These are phyloP conservation scores for Echinometra lucunter DNA, from an alignment of 53 echinoderm and acorn worm species.

Conservation along the genomic window DNA sequence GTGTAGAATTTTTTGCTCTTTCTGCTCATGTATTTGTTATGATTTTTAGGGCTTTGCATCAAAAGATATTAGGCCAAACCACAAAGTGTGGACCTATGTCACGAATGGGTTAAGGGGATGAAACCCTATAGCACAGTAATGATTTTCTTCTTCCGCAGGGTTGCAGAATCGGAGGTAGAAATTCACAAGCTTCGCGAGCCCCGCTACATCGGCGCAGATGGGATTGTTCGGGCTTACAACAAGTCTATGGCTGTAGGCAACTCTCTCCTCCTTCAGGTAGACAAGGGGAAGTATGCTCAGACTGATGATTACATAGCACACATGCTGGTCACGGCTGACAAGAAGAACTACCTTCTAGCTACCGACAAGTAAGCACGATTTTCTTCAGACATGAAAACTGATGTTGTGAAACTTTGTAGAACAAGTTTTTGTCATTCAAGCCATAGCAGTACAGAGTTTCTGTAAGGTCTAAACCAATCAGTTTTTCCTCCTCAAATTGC, in stretches of 20 bases:
- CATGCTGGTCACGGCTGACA: slow-evolving; percentile 81
- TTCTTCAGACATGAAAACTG: background rate
- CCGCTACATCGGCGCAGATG: slow-evolving; percentile 86
- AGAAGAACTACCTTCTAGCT: slow-evolving; percentile 83
- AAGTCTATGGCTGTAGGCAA: slow-evolving; percentile 83
- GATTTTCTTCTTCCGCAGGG: slow-evolving; percentile 61
- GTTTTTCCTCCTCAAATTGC: no score
- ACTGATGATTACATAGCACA: slow-evolving; percentile 90
- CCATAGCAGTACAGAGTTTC: no score
- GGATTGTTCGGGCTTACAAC: slow-evolving; percentile 85
- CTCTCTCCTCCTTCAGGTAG: slow-evolving; percentile 81
- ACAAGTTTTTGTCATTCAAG: no score
- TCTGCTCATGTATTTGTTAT: no score
- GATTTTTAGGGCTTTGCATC: no score
- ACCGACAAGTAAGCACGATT: slow-evolving; percentile 85
- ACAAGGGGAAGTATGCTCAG: slow-evolving; percentile 87
- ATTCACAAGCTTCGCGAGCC: slow-evolving; percentile 81
- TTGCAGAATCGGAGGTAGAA: slow-evolving; percentile 90
- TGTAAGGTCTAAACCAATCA: no score
- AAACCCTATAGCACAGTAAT: no score
- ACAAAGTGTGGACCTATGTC: no score
- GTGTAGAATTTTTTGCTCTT: no score
- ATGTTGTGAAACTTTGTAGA: no score
- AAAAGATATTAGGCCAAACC: no score
- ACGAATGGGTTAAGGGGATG: no score